phyloP scores from a whole-genome alignment of 2,797 vertebrate species.

The Channa striata region DNA sequence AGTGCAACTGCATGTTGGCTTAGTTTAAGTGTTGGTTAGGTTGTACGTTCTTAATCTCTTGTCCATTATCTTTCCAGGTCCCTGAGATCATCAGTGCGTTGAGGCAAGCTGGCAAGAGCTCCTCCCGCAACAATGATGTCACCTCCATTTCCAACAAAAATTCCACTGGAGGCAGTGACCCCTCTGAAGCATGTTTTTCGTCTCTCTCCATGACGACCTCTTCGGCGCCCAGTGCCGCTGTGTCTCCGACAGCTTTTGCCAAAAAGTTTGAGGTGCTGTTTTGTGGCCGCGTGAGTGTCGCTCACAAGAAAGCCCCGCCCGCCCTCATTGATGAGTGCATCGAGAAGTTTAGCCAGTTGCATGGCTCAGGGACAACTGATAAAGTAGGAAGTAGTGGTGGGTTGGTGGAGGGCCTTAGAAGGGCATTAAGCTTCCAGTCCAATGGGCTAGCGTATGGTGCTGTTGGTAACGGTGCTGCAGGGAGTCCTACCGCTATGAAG shows the following conservation, averaged over 20 bases:
- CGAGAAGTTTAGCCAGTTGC: conserved; percentile 91
- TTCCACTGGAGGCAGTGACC: conserved; percentile 63
- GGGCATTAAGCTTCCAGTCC: conserved; percentile 83
- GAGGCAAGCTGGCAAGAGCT: conserved; percentile 94
- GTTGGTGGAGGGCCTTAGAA: conserved; percentile 74
- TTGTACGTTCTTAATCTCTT: conserved; percentile 8
- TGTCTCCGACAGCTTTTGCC: conserved; percentile 90
- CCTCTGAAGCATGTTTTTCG: conserved; percentile 56
- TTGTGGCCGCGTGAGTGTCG: conserved; percentile 93
- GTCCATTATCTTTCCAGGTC: conserved; percentile 82
- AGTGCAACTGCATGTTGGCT: not conserved
- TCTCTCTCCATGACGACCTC: conserved; percentile 80
- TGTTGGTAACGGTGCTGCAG: conserved; percentile 54
- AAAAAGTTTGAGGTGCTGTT: conserved; percentile 98
- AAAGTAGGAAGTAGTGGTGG: conserved; percentile 51
- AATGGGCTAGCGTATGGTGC: conserved; percentile 57
- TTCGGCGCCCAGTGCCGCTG: conserved; percentile 58
- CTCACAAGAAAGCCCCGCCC: conserved; percentile 95
- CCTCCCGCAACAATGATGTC: conserved; percentile 90
- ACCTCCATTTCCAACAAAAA: conserved; percentile 74
- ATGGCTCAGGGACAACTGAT: conserved; percentile 53
- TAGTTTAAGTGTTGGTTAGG: not conserved
- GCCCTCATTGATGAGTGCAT: conserved; percentile 98
- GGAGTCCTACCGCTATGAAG: conserved; percentile 58
- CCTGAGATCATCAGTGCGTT: conserved; percentile 97